phyloP scores from a whole-genome alignment of 2,113 vertebrate species.

The Neodontobutis hainanensis region DNA sequence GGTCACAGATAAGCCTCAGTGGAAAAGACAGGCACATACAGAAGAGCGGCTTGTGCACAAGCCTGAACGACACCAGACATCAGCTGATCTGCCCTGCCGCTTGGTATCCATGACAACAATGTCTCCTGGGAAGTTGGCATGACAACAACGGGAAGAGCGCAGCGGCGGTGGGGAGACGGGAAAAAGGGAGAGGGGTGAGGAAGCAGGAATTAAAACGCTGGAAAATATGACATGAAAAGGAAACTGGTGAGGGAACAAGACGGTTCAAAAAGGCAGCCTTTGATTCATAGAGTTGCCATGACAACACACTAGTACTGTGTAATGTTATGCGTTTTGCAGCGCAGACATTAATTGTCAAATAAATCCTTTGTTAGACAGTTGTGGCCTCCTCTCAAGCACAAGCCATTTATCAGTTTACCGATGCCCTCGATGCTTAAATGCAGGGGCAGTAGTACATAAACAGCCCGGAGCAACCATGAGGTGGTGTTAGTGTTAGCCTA shows the following conservation, averaged over 20 bases:
- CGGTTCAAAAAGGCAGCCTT: constrained; percentile 7
- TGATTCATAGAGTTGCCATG: constrained; percentile 1
- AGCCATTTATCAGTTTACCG: constrained; percentile 27
- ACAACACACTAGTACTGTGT: background rate
- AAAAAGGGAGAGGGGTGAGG: background rate
- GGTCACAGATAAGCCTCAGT: constrained; percentile 29
- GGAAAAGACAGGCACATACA: constrained; percentile 40
- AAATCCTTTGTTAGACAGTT: constrained; percentile 32
- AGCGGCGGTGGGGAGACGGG: background rate
- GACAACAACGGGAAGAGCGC: constrained; percentile 71
- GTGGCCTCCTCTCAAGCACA: constrained; percentile 10
- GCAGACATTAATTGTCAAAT: constrained; percentile 13
- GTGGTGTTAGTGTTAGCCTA: constrained; percentile 41
- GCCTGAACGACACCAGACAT: constrained; percentile 79
- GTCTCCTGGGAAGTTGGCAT: constrained; percentile 83
- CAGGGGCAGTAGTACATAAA: constrained; percentile 57
- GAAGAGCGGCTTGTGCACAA: constrained; percentile 65
- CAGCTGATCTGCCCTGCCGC: constrained; percentile 86
- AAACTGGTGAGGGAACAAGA: background rate
- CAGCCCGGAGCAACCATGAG: constrained; percentile 28
- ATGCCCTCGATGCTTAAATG: constrained; percentile 16
- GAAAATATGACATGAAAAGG: background rate
- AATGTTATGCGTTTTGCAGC: constrained; percentile 21
- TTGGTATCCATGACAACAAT: constrained; percentile 89
- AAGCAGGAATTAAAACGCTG: constrained; percentile 9